phyloP scores from a whole-genome alignment of 2,888 invertebrate species.

The Lasioglossum marginatum region DNA sequence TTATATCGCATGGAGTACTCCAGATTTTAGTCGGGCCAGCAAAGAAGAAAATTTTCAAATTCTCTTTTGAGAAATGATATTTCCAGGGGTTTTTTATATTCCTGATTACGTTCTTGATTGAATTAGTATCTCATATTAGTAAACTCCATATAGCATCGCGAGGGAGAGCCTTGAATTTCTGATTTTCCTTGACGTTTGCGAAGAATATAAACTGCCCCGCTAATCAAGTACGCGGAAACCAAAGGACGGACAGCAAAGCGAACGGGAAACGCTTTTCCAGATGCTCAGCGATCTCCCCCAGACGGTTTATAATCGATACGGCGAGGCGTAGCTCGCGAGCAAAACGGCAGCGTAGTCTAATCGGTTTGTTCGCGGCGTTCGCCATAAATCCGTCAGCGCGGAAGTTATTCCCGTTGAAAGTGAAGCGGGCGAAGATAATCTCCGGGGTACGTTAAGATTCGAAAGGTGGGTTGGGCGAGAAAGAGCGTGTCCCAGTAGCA shows the following conservation, averaged over 20 bases:
- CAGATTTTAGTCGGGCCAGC: too few species aligned
- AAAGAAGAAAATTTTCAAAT: too few species aligned
- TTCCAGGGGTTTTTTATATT: too few species aligned
- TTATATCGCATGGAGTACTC: too few species aligned
- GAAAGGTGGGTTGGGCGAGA: constrained; percentile 52
- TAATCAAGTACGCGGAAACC: neutral
- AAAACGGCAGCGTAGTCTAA: constrained; percentile 44
- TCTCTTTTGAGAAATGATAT: too few species aligned
- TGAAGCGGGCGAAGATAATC: constrained; percentile 57
- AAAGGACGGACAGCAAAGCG: neutral
- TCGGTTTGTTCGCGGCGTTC: constrained; percentile 30
- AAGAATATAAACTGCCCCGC: neutral
- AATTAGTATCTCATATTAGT: too few species aligned
- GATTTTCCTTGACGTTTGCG: neutral
- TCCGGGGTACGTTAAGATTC: constrained; percentile 64
- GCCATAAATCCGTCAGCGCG: constrained; percentile 52
- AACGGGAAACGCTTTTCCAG: neutral
- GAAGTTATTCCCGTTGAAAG: constrained; percentile 45
- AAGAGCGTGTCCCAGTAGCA: constrained; percentile 74
- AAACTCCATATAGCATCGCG: neutral
- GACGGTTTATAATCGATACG: neutral
- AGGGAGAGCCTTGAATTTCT: too few species aligned
- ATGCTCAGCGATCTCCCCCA: neutral
- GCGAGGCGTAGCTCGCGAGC: neutral
- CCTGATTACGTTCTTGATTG: too few species aligned